These are phyloP conservation scores for Tapera naevia DNA, from an alignment of 2,797 vertebrate genomes.

Conservation along the genomic window DNA sequence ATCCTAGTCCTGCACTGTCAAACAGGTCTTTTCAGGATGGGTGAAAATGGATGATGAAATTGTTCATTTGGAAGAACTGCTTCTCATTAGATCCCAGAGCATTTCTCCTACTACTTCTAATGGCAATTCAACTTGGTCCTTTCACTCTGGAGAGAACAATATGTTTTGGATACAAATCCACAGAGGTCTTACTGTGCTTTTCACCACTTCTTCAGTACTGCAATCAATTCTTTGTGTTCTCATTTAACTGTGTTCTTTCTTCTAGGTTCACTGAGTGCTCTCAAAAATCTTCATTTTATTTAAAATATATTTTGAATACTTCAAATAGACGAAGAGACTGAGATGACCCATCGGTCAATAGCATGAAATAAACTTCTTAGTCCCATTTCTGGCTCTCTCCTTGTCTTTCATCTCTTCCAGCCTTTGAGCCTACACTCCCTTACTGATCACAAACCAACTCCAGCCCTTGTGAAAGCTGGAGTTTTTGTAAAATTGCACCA, in stretches of 20 bases:
- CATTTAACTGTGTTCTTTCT: background rate
- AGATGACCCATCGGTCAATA: background rate
- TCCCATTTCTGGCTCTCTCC: background rate
- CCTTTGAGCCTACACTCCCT: background rate
- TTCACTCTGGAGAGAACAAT: background rate
- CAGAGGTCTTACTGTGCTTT: background rate
- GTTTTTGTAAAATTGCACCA: background rate
- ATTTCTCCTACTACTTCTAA: background rate
- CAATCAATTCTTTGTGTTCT: background rate
- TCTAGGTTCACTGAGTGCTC: background rate
- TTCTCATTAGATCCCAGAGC: background rate
- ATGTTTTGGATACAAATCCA: background rate
- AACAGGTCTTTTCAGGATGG: background rate
- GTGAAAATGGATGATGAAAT: background rate
- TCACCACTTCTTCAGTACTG: slow-evolving; percentile 2
- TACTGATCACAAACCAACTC: background rate
- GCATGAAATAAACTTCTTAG: background rate
- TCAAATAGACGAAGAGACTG: background rate
- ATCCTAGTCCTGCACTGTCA: background rate
- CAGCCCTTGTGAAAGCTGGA: background rate
- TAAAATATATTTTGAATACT: background rate
- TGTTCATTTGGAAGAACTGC: background rate
- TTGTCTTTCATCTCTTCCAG: background rate
- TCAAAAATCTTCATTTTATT: background rate
- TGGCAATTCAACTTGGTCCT: background rate